Evolutionary conservation across 2,797 vertebrate genomes (phyloP).

Genomic region (Callimico goeldii): DNA sequence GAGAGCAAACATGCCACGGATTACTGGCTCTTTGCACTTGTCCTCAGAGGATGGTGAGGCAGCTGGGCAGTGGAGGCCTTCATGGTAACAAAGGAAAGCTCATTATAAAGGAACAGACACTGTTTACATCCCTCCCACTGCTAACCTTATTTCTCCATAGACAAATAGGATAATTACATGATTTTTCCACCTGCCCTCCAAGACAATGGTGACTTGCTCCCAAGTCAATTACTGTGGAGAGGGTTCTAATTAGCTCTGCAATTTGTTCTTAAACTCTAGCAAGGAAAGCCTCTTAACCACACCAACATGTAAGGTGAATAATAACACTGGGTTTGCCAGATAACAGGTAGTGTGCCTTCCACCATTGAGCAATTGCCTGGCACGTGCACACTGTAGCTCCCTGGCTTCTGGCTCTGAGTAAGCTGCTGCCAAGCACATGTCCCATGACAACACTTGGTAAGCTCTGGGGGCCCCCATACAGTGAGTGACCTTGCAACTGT

Average conservation of each 20-base stretch:
- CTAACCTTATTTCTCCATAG: conserved; percentile 50
- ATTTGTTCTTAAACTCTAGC: background rate
- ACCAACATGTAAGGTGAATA: background rate
- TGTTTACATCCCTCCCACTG: conserved; percentile 50
- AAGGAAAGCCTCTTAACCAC: conserved; percentile 11
- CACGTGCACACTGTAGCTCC: background rate
- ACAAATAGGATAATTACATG: background rate
- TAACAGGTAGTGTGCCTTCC: background rate
- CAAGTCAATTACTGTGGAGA: conserved; percentile 3
- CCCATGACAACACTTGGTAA: background rate
- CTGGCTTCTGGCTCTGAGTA: background rate
- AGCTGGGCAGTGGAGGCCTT: conserved; percentile 25
- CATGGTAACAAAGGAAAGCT: conserved; percentile 57
- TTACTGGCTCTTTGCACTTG: background rate
- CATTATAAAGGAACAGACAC: conserved; percentile 25
- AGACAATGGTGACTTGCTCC: conserved; percentile 37
- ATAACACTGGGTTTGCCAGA: background rate
- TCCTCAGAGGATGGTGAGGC: conserved; percentile 27
- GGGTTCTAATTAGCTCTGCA: background rate
- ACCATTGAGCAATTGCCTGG: background rate
- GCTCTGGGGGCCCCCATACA: background rate
- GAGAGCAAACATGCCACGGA: background rate
- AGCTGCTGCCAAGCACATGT: background rate
- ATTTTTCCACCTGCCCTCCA: conserved; percentile 54
- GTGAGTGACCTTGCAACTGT: background rate